phyloP scores from a whole-genome alignment of 2,888 invertebrate species.

The Agrochola circellaris region DNA sequence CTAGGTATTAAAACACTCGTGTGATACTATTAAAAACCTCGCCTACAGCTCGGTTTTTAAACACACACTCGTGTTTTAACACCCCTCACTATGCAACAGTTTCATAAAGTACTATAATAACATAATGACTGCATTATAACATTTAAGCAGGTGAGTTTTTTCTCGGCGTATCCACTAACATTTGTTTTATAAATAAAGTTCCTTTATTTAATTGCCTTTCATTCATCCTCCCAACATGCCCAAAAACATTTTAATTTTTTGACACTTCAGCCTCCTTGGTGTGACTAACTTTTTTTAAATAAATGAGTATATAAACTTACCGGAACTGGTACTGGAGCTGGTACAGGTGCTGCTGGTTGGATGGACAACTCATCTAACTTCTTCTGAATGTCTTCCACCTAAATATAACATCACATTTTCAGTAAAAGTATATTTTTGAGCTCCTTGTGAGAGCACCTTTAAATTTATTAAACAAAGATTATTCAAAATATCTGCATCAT shows the following conservation, averaged over 20 bases:
- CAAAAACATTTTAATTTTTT: neutral
- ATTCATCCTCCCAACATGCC: neutral
- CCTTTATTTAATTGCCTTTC: neutral
- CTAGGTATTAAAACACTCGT: no score
- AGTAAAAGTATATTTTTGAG: neutral
- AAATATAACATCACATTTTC: constrained; percentile 21
- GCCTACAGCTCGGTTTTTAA: no score
- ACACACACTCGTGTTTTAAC: no score
- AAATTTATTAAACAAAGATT: neutral
- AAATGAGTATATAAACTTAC: constrained; percentile 69
- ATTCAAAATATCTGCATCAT: neutral
- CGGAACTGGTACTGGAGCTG: constrained; percentile 70
- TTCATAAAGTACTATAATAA: no score
- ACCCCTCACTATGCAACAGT: no score
- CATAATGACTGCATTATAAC: neutral
- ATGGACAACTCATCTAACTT: constrained; percentile 81
- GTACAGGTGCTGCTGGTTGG: constrained; percentile 67
- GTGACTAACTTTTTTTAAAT: neutral
- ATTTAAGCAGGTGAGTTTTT: no score
- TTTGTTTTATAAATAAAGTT: neutral
- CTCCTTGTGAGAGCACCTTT: neutral
- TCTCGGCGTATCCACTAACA: neutral
- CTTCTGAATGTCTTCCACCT: constrained; percentile 86
- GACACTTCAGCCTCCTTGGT: neutral
- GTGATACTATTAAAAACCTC: no score